Conservation (phyloP, 2,888 invertebrate genomes). For the Dyspetes luteomarginatus region DNA sequence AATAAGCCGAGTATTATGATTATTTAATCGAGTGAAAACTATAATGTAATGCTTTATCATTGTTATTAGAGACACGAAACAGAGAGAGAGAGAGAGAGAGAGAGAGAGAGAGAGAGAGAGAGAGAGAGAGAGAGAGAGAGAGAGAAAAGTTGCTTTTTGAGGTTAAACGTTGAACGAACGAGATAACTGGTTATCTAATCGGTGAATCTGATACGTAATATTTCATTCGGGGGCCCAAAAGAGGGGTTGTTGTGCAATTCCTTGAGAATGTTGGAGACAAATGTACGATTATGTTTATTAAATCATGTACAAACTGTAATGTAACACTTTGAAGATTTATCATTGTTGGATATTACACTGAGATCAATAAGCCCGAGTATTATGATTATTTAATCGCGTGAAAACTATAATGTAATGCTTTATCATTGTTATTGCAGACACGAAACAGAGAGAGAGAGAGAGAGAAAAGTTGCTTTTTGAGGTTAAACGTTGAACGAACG, state of each 20-base stretch:
- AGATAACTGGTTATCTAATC: constrained; percentile 53
- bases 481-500: constrained; percentile 49
- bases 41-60: constrained; percentile 23
- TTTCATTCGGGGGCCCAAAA: constrained; percentile 38
- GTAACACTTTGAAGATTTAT: no score
- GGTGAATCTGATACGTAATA: constrained; percentile 53
- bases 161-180: constrained; percentile 49
- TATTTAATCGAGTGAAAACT: constrained; percentile 56
- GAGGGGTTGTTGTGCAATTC: neutral
- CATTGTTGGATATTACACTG: no score
- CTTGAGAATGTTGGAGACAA: neutral
- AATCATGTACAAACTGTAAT: neutral
- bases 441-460: constrained; percentile 14
- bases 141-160: neutral
- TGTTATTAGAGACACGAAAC: neutral
- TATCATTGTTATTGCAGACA: constrained; percentile 36
- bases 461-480: constrained; percentile 2
- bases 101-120: constrained; percentile 11
- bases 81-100: neutral
- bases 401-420: constrained; percentile 23
- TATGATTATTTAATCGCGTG: constrained; percentile 55
- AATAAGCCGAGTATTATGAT: constrained; percentile 23
- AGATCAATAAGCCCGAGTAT: constrained; percentile 2
- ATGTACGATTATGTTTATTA: neutral
- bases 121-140: constrained; percentile 15